Evolutionary conservation across 92 coral and sea anemone genomes (phyloP), one percentile per base, ranked within the genome.

Genomic region (Epizoanthus scotinus): DNA sequence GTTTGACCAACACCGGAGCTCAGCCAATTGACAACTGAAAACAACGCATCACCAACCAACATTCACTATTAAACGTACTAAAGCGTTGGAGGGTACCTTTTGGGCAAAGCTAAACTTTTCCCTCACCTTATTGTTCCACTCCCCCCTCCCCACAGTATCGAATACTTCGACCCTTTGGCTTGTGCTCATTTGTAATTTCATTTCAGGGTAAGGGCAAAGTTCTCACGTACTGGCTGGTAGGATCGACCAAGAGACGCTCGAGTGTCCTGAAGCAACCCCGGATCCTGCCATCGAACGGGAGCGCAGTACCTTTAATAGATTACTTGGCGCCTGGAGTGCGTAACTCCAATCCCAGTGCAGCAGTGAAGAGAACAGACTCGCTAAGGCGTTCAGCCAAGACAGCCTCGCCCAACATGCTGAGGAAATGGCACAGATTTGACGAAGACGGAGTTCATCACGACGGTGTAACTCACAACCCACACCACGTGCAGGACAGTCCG

Each of bases 161-260:
- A 34, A 34, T 0, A 0, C 5, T 34, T 6, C 40, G 4, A 3
- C 4, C 40, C 40, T 34, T 34, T 5, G 40, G 40, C 40, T 34
- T 34, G 40, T 34, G 40, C 40, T 34, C 40, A 34, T 34, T 34
- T 34, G 40, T 34, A 6, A 47, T 54, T 56, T 2, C 10, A 40
- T 78, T 72, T 21, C 86, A 92, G 97, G 97, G 97, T 3, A 92
- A 92, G 84, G 97, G 97, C 0, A 90, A 86, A 40, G 91, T 93
- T 7, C 67, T 85, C 56, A 92, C 97, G 22, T 92, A 92, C 78
- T 92, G 97, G 97, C 73, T 92, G 20, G 81, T 89, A 25, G 88
- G 84, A 54, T 89, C 97, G 8, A 86, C 82, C 57, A 83, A 88
- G 42, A 81, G 88, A 38, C 88, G 82, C 12, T 83, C 81, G 19